Evolutionary conservation across 2,888 invertebrate species (phyloP), one percentile per base, ranked within the genome.

Genomic region (Diloba caeruleocephala): DNA sequence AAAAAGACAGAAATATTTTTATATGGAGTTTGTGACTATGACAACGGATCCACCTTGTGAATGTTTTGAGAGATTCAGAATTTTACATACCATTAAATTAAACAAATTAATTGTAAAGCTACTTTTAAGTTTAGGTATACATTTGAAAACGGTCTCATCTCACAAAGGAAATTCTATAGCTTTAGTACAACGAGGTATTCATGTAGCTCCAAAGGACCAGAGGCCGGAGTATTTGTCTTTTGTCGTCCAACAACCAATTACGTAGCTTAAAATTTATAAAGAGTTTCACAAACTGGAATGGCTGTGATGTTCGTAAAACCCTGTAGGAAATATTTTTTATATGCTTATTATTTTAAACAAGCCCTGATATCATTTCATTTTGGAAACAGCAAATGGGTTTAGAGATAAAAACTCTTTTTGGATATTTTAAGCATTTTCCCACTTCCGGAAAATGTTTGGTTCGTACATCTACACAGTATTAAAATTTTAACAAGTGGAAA

Each of bases 131-230:
- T 58, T 39, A 54, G 48, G 48, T 50, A 45, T 41, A 63, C 53
- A 33, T 38, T 68, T 38, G 36, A 42, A 60, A 50, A 15, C 28
- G 12, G 38, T 45, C 51, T 71, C 60, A 59, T 70, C 60, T 69
- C 60, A 36, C 56, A 70, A 64, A 65, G 65, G 70, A 72, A 70
- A 75, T 79, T 74, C 76, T 65, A 52, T 57, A 68, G 64, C 71
- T 57, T 58, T 45, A 66, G 46, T 59, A 58, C 63, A 60, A 62
- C 56, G 63, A 59, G 64, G 69, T 65, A 71, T 74, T 54, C 60
- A 53, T 49, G 62, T 46, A 58, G 57, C 49, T 46, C n/a, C 46
- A 37, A 31, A 67, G 42, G 45, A 33, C 26, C 31, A 39, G 12
- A 29, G 36, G 66, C 58, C 48, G 53, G 62, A 64, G 52, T 53